phyloP scores from a whole-genome alignment of 2,113 vertebrate genomes.

The Chascanopsetta lugubris region DNA sequence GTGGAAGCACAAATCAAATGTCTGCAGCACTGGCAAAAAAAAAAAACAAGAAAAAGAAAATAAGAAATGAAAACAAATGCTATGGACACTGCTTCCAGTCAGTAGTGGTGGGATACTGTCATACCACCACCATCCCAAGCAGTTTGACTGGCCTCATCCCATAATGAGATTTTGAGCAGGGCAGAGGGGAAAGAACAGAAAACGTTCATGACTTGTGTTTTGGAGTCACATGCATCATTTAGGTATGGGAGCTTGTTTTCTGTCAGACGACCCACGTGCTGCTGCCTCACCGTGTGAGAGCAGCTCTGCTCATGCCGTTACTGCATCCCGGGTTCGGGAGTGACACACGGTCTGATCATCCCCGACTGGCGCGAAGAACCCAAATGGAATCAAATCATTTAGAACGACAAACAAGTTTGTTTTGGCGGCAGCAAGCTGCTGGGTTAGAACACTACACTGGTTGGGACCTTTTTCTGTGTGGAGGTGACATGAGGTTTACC shows the following conservation, averaged over 20 bases:
- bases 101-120: not conserved
- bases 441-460: no score
- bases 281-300: constrained; percentile 15
- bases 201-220: not conserved
- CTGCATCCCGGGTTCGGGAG: no score
- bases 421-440: no score
- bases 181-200: not conserved
- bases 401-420: constrained; percentile 3
- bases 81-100: not conserved
- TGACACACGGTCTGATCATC: constrained; percentile 24
- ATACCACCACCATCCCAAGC: not conserved
- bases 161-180: not conserved
- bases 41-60: no score
- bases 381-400: not conserved
- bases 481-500: no score
- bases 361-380: constrained; percentile 7
- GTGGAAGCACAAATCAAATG: not conserved
- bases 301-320: not conserved
- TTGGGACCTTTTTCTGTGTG: no score
- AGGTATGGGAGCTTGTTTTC: constrained; percentile 22
- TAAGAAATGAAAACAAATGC: no score
- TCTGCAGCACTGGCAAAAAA: no score
- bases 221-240: constrained; percentile 1
- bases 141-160: not conserved
- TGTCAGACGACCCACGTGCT: constrained; percentile 19